Conservation (phyloP, 2,113 vertebrate species). For the Phalacrocorax pelagicus region DNA sequence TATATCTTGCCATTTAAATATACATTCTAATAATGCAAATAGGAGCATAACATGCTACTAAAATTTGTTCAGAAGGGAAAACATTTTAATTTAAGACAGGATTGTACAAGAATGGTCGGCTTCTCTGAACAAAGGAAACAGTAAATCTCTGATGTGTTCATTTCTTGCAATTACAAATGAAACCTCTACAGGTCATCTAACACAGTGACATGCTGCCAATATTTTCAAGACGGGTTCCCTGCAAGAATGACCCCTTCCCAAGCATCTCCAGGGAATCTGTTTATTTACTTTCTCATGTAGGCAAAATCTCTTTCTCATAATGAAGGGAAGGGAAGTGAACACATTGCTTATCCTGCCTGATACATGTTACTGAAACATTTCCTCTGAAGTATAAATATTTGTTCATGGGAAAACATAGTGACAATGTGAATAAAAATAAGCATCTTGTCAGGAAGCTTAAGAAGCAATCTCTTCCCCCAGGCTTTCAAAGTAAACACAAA, state of each 20-base stretch:
- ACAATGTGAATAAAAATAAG: conserved; percentile 53
- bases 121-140: neutral
- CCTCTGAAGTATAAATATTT: conserved; percentile 57
- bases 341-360: neutral
- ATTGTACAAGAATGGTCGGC: neutral
- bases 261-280: neutral
- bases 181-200: neutral
- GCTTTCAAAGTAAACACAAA: neutral
- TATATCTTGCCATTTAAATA: neutral
- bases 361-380: conserved; percentile 23
- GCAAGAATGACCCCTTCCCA: conserved; percentile 6
- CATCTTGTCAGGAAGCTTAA: conserved; percentile 21
- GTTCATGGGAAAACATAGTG: conserved; percentile 47
- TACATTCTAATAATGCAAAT: neutral
- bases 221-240: neutral
- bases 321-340: conserved; percentile 13
- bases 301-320: conserved; percentile 38
- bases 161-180: neutral
- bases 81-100: neutral
- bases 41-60: neutral
- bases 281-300: conserved; percentile 37
- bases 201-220: neutral
- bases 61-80: neutral
- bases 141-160: neutral
- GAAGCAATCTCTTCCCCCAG: neutral